phyloP scores from a whole-genome alignment of 1,140 invertebrate genomes.

The Sitobion miscanthi region DNA sequence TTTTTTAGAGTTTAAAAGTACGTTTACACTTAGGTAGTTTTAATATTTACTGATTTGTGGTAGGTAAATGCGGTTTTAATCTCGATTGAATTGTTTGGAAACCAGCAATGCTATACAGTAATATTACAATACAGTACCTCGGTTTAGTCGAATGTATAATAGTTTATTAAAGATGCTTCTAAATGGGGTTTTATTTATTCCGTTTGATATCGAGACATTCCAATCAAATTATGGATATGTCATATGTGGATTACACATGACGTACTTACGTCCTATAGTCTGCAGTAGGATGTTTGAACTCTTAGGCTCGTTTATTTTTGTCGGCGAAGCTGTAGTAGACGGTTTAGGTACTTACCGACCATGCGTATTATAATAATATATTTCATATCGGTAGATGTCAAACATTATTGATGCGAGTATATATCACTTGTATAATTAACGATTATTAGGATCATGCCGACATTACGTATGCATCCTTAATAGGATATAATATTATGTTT shows the following conservation, averaged over 20 bases:
- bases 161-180: not conserved
- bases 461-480: too few relatives aligned
- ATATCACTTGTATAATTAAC: not conserved
- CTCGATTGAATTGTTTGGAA: not conserved
- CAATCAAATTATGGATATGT: not conserved
- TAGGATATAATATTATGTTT: not conserved
- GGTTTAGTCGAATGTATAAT: not conserved
- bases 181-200: not conserved
- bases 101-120: not conserved
- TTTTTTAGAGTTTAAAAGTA: not conserved
- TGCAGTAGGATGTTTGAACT: not conserved
- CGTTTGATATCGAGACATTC: not conserved
- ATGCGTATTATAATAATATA: too few relatives aligned
- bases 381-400: too few relatives aligned
- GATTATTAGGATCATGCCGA: not conserved
- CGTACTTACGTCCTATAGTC: not conserved
- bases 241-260: not conserved
- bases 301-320: not conserved
- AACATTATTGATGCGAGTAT: too few relatives aligned
- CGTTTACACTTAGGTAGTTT: not conserved
- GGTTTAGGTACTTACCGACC: not conserved
- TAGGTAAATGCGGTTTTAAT: not conserved
- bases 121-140: not conserved
- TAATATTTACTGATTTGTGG: not conserved
- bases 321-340: not conserved